Evolutionary conservation across 2,113 vertebrate species (phyloP).

Genomic region (Menura novaehollandiae): DNA sequence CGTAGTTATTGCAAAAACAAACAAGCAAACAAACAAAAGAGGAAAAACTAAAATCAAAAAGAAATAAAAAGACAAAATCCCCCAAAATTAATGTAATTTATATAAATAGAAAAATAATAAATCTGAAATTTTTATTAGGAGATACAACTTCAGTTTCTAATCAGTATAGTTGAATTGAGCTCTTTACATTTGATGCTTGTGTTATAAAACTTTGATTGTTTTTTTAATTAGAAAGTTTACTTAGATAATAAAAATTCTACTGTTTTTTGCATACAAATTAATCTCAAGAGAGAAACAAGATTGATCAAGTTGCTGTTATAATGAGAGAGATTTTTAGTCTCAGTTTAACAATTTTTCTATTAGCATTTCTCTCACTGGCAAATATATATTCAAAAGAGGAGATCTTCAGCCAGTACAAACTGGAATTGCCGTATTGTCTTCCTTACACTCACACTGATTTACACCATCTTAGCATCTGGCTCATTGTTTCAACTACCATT

Average conservation of each 20-base stretch:
- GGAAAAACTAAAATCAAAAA: neutral
- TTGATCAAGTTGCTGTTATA: neutral
- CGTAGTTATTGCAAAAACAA: no score
- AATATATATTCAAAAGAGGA: neutral
- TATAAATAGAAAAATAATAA: neutral
- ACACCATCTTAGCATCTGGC: neutral
- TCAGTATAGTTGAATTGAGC: neutral
- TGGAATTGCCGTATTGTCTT: neutral
- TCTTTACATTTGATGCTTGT: neutral
- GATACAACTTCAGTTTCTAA: neutral
- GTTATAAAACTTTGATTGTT: neutral
- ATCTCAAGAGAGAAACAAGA: neutral
- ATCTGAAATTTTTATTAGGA: neutral
- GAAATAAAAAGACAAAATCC: neutral
- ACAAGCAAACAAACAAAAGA: neutral
- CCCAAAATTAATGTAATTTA: neutral
- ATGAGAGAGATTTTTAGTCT: neutral
- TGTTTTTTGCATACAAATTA: neutral
- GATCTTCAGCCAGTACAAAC: neutral
- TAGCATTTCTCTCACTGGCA: neutral
- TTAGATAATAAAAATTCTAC: neutral
- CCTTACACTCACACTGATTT: neutral
- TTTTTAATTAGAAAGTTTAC: slow-evolving; percentile 32
- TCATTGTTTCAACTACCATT: slow-evolving; percentile 6
- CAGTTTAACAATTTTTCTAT: neutral